A percentile compares a stretch with the other conserved stretches of the same genome.
Evolutionary conservation across 1,140 invertebrate genomes (phyloP).

Genomic region (Drusus annulatus): DNA sequence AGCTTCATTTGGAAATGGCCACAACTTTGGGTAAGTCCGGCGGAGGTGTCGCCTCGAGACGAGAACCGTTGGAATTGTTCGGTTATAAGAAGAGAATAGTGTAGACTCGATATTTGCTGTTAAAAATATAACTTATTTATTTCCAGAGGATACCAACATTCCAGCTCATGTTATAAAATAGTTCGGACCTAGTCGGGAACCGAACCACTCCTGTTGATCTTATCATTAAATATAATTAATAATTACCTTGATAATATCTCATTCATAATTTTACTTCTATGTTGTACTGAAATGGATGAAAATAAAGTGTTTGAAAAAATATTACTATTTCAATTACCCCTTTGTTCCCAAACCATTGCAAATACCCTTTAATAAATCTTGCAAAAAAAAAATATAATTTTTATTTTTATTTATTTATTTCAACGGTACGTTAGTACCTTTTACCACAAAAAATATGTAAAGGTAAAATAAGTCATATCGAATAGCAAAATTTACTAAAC

Average conservation of each 20-base stretch:
- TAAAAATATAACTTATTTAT: conserved; percentile 54
- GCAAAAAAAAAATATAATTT: too few relatives aligned
- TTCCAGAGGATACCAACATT: conserved; percentile 52
- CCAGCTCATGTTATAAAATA: conserved; percentile 46
- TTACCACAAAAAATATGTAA: too few relatives aligned
- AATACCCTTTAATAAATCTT: too few relatives aligned
- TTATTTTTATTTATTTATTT: too few relatives aligned
- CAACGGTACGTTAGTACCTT: too few relatives aligned
- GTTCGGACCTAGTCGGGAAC: conserved; percentile 28
- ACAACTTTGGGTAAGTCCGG: neutral
- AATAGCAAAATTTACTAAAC: too few relatives aligned
- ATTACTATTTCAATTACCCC: neutral
- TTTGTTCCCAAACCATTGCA: neutral
- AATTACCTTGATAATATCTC: conserved; percentile 57
- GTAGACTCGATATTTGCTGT: conserved; percentile 54
- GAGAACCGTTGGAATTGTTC: conserved; percentile 46
- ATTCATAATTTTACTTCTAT: conserved; percentile 60
- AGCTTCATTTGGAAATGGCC: conserved; percentile 2
- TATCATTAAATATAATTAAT: conserved; percentile 59
- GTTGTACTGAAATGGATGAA: conserved; percentile 60
- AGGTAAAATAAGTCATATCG: too few relatives aligned
- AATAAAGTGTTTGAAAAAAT: conserved; percentile 60
- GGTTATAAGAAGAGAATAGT: conserved; percentile 45
- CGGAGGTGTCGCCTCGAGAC: neutral
- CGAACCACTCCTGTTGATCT: conserved; percentile 19